These are phyloP conservation scores for Dromius quadrimaculatus DNA, from an alignment of 2,888 invertebrate genomes.

Conservation along the genomic window DNA sequence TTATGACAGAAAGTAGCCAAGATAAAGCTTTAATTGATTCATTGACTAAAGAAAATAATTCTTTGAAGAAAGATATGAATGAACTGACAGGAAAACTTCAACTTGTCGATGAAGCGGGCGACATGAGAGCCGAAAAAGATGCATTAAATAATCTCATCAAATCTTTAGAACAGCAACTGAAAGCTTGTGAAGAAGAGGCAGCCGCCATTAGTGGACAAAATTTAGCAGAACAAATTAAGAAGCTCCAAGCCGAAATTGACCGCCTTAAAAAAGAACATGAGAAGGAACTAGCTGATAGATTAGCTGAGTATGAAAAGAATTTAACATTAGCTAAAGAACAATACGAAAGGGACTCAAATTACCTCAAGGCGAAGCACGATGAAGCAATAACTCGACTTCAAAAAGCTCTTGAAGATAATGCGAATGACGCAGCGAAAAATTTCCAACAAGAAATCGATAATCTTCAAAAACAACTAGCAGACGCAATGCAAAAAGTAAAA, in stretches of 20 bases:
- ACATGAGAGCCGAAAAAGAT: constrained; percentile 59
- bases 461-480: constrained; percentile 36
- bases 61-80: constrained; percentile 58
- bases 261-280: constrained; percentile 40
- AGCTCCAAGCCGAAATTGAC: constrained; percentile 21
- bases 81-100: constrained; percentile 55
- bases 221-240: constrained; percentile 23
- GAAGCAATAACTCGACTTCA: constrained; percentile 37
- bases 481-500: constrained; percentile 19
- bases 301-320: constrained; percentile 34
- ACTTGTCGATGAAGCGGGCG: constrained; percentile 13
- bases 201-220: neutral
- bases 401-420: constrained; percentile 37
- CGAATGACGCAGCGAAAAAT: constrained; percentile 29
- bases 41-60: constrained; percentile 17
- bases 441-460: constrained; percentile 52
- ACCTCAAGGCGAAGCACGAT: constrained; percentile 66
- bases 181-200: constrained; percentile 28
- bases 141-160: constrained; percentile 58
- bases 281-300: constrained; percentile 1
- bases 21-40: constrained; percentile 26
- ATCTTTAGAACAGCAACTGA: constrained; percentile 58
- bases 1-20: constrained; percentile 8
- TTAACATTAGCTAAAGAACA: constrained; percentile 67
- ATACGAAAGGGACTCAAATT: constrained; percentile 70